Evolutionary conservation across 1,140 invertebrate genomes (phyloP).

Genomic region (Geopemphigus sp.): DNA sequence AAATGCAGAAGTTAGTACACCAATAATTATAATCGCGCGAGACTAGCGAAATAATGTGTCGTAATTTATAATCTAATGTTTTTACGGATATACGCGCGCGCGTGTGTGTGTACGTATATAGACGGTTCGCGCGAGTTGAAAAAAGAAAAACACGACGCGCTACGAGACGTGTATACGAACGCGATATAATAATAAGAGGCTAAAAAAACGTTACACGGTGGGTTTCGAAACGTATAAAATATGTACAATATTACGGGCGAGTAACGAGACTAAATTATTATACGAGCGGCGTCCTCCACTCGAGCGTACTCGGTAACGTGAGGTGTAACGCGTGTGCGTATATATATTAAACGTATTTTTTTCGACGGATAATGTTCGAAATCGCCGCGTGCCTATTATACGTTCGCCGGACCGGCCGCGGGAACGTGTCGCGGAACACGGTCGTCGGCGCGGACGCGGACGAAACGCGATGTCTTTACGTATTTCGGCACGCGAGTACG

Average conservation of each 20-base stretch:
- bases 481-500: too few species aligned
- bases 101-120: too few species aligned
- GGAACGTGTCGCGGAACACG: too few species aligned
- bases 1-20: conserved; percentile 16
- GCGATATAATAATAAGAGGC: background rate
- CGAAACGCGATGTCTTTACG: too few species aligned
- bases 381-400: too few species aligned
- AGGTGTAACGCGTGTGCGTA: too few species aligned
- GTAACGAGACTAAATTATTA: background rate
- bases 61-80: conserved; percentile 36
- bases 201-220: too few species aligned
- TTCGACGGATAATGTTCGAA: too few species aligned
- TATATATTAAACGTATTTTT: too few species aligned
- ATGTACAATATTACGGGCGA: background rate
- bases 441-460: too few species aligned
- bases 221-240: background rate
- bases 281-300: background rate
- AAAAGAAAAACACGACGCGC: background rate
- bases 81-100: conserved; percentile 15
- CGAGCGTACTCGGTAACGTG: too few species aligned
- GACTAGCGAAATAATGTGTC: conserved; percentile 17
- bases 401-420: too few species aligned
- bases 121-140: background rate
- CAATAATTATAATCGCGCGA: conserved; percentile 15
- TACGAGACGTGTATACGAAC: background rate